These are phyloP conservation scores for Notothenia rossii DNA, from an alignment of 2,113 vertebrate species.

Conservation along the genomic window DNA sequence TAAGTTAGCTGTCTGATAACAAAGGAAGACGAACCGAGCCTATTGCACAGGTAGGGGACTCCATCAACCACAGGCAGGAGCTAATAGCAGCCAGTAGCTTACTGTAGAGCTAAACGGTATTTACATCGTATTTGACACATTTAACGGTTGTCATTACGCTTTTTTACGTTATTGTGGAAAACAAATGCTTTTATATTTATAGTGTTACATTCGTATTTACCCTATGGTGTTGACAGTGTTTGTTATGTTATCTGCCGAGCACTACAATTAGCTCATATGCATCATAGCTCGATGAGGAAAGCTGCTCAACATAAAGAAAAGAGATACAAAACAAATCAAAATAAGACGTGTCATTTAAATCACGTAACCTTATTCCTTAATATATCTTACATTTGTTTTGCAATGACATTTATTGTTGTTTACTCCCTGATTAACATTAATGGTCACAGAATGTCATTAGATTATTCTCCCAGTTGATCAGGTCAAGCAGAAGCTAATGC, in stretches of 20 bases:
- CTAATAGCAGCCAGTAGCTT: not conserved
- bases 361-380: not conserved
- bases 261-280: not conserved
- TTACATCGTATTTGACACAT: not conserved
- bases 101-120: not conserved
- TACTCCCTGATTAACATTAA: too few species aligned
- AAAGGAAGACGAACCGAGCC: not conserved
- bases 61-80: not conserved
- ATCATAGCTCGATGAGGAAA: not conserved
- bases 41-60: slow-evolving; percentile 51
- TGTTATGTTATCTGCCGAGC: not conserved
- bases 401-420: not conserved
- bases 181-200: not conserved
- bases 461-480: not conserved
- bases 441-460: not conserved
- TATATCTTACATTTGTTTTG: not conserved
- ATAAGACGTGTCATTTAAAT: not conserved
- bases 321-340: too few species aligned
- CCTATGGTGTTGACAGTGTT: not conserved
- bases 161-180: not conserved
- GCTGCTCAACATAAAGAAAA: not conserved
- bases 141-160: not conserved
- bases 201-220: not conserved
- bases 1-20: not conserved
- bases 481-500: not conserved